Conservation (phyloP, 2,797 vertebrate species). For the Champsocephalus gunnari region DNA sequence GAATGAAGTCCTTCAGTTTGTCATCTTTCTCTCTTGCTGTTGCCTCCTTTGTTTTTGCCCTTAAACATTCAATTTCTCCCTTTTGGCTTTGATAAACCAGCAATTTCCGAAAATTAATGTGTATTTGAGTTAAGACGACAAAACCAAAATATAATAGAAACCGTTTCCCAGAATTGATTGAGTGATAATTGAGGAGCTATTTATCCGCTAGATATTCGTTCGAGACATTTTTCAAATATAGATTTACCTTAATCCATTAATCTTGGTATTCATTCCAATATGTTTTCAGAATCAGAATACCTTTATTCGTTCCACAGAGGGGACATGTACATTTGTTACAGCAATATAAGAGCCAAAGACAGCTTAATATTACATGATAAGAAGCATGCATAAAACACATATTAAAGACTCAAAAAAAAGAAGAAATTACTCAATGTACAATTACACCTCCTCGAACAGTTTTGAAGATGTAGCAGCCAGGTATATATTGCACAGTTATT, state of each 20-base stretch:
- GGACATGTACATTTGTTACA: too few relatives aligned
- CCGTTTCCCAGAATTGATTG: background rate
- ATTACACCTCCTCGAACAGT: too few relatives aligned
- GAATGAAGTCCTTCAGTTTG: conserved; percentile 22
- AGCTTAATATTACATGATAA: too few relatives aligned
- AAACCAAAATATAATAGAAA: conserved; percentile 1
- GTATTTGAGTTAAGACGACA: conserved; percentile 3
- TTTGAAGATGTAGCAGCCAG: too few relatives aligned
- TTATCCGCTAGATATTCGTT: background rate
- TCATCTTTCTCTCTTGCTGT: conserved; percentile 1
- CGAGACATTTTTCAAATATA: conserved; percentile 11
- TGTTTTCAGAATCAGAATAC: background rate
- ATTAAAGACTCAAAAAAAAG: too few relatives aligned
- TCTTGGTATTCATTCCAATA: background rate
- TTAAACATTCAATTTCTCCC: conserved; percentile 12
- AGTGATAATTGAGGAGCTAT: conserved; percentile 3
- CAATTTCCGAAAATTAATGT: conserved; percentile 19
- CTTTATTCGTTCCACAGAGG: too few relatives aligned
- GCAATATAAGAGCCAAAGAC: too few relatives aligned
- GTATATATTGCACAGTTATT: too few relatives aligned
- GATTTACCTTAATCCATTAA: background rate
- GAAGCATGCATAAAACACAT: too few relatives aligned
- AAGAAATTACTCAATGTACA: too few relatives aligned
- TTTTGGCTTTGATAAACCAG: conserved; percentile 19
- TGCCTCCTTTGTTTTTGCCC: conserved; percentile 1